Evolutionary conservation across 2,888 invertebrate genomes (phyloP), one percentile per base, ranked within the genome.

Genomic region (Pterostichus niger): DNA sequence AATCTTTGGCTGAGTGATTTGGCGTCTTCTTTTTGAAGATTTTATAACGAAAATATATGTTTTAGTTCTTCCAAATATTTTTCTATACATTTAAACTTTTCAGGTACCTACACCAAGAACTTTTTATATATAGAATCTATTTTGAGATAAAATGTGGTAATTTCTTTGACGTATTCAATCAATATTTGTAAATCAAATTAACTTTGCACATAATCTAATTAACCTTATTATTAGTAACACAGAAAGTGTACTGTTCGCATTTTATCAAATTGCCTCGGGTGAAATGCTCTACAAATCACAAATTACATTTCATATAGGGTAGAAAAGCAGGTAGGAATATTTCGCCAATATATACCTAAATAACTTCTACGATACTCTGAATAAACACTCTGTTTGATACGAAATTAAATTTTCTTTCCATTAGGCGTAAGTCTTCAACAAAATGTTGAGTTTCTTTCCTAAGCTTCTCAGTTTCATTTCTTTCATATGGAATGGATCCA

Each of bases 331-430:
- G n/a, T 52, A 13, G 56, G 17, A 56, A 56, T 56, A 56, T 56
- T 56, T 56, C 10, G 56, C 7, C 24, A 17, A 9, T 56, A 13
- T 56, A 56, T 56, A n/a, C n/a, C n/a, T n/a, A 56, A 56, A 56
- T 56, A 56, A 56, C 56, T 56, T 15, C 24, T 13, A 56, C 10
- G 17, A 56, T 49, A 49, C 49, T 49, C 13, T 49, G 49, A 49
- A 49, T 49, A 49, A 49, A 49, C 49, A 49, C 49, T 40, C 40
- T 40, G 40, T 49, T 49, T 49, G 49, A 49, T 56, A 56, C 13
- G 17, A 56, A 56, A 56, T 56, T 56, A 9, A 56, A 56, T 56
- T 56, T 56, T 56, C 56, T 56, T 56, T 56, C 56, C 15, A 56
- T 56, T 56, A 56, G 9, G 2, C n/a, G 0, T 49, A 2, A 49